Evolutionary conservation across 2,797 vertebrate species (phyloP).

Genomic region (Hydrocynus forskahlii): DNA sequence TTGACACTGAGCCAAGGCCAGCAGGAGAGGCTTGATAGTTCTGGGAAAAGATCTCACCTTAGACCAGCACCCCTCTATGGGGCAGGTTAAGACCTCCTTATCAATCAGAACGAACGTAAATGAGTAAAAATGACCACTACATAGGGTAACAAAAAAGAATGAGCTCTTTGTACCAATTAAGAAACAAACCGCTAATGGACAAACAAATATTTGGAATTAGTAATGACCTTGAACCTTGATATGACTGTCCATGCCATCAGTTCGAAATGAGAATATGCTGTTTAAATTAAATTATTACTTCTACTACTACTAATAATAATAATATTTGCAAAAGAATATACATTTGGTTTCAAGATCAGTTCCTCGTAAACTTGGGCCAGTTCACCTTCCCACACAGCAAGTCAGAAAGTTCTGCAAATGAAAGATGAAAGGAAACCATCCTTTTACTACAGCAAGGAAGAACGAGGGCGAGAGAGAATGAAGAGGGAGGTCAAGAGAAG

Average conservation of each 20-base stretch:
- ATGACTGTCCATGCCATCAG: neutral
- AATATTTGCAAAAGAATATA: neutral
- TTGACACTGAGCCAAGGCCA: constrained; percentile 20
- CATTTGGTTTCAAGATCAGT: neutral
- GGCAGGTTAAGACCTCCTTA: too few relatives aligned
- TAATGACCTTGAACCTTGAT: too few relatives aligned
- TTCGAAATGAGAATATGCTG: neutral
- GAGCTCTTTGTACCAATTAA: too few relatives aligned
- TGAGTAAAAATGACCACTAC: too few relatives aligned
- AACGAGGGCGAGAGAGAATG: constrained; percentile 2
- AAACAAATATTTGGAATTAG: too few relatives aligned
- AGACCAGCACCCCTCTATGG: too few relatives aligned
- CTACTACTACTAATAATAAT: neutral
- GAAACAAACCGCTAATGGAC: too few relatives aligned
- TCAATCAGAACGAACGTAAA: too few relatives aligned
- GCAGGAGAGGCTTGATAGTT: neutral
- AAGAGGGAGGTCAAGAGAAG: neutral
- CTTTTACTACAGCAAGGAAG: constrained; percentile 2
- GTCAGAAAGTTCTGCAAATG: constrained; percentile 2
- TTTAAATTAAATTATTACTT: too few relatives aligned
- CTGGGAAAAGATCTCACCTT: too few relatives aligned
- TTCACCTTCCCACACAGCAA: neutral
- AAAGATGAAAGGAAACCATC: constrained; percentile 18
- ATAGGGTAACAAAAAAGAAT: too few relatives aligned
- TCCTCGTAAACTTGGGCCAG: neutral